Base-by-base conservation (phyloP, 2,888 invertebrate genomes). In the Acleris cristana region DNA sequence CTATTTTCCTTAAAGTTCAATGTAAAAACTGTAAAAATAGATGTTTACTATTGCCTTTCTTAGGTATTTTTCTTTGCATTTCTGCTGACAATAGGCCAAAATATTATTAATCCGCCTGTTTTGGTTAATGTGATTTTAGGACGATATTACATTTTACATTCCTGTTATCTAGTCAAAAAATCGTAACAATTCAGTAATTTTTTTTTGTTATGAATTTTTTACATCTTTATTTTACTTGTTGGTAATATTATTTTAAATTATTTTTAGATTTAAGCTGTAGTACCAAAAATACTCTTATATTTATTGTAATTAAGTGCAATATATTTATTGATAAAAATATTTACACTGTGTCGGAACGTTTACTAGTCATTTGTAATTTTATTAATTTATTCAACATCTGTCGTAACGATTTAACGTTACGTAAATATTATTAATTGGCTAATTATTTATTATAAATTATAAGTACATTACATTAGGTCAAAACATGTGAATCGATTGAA, bases 241-340 rank as follows among this genome's bases (percentile, higher is more conserved):
- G 72, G 60, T 70, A 73, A 71, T 72, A 69, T 75, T 74, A 76
- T 77, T 77, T 69, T 74, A 73, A 72, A 72, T 76, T 79, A 77
- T 75, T 74, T 72, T 73, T 71, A 72, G 69, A 72, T 67, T 70
- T 66, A 69, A 74, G 71, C 70, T 74, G 55, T 54, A 71, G 74
- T 76, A 81, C 73, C 72, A 76, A 76, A 72, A 78, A 79, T 83
- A 81, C 78, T 76, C 73, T 73, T 74, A 71, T 75, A 72, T 71
- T 70, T 71, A 71, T 71, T 40, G 12, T 40, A 14, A 74, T 80
- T 78, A 81, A 79, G 88, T 90, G 89, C 89, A 89, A 88, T 88
- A 88, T 87, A 85, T 85, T 87, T 86, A 87, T 83, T 80, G 76
- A 79, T 64, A 69, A 58, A 58, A 70, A 65, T 79, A 79, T 82